Conservation (phyloP, 2,888 invertebrate genomes). For the Sabatieria punctata region DNA sequence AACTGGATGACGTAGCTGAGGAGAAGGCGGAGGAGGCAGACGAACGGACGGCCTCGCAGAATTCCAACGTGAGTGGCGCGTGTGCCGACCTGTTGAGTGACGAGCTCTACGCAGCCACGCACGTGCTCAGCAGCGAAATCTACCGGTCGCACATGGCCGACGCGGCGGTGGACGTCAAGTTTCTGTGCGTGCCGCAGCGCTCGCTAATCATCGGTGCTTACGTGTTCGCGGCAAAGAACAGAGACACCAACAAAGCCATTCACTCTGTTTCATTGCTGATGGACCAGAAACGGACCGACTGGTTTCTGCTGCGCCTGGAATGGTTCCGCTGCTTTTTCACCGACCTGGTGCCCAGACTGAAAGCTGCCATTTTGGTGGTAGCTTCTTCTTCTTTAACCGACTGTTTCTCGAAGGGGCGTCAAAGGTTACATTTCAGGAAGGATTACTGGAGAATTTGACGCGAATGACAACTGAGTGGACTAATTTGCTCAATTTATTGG, state of each 20-base stretch:
- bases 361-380: constrained; percentile 3
- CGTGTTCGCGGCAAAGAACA: neutral
- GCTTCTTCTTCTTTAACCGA: too few species aligned
- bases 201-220: constrained; percentile 1
- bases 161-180: neutral
- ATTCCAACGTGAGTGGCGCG: too few species aligned
- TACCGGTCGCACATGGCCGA: neutral
- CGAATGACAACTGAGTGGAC: neutral
- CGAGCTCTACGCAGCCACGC: neutral
- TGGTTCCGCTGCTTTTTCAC: neutral
- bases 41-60: too few species aligned
- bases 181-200: constrained; percentile 4
- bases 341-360: constrained; percentile 3
- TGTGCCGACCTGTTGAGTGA: neutral
- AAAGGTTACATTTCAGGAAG: neutral
- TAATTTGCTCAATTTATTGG: neutral
- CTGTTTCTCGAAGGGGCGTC: too few species aligned
- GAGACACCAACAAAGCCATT: neutral
- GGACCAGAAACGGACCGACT: neutral
- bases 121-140: constrained; percentile 6
- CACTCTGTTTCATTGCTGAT: constrained; percentile 1
- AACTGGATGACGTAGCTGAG: too few species aligned
- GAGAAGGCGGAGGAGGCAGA: too few species aligned
- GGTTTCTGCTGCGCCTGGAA: constrained; percentile 1
- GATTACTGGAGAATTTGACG: neutral